phyloP scores from a whole-genome alignment of 2,113 vertebrate genomes.

The Embiotoca jacksoni region DNA sequence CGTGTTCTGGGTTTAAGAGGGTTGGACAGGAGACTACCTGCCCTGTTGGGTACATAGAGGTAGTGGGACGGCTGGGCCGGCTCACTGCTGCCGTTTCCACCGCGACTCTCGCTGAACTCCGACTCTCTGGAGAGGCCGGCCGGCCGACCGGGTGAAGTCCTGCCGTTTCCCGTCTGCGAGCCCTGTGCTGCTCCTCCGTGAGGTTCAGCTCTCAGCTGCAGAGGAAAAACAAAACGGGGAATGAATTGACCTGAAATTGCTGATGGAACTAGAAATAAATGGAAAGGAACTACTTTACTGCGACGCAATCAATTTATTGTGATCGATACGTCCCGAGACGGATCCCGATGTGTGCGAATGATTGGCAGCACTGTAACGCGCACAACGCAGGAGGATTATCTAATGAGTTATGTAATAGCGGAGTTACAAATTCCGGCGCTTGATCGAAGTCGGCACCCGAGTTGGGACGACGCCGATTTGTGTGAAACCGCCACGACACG shows the following conservation, averaged over 20 bases:
- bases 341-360: no score
- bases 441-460: no score
- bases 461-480: no score
- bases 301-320: no score
- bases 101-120: background rate
- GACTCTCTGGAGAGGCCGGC: constrained; percentile 22
- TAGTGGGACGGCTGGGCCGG: constrained; percentile 83
- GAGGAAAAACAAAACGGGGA: background rate
- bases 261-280: background rate
- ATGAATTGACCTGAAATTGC: background rate
- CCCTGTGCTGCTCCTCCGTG: background rate
- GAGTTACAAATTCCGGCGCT: no score
- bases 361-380: no score
- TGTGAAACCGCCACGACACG: no score
- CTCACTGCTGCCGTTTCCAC: constrained; percentile 54
- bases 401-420: no score
- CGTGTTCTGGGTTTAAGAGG: no score
- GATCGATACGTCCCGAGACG: no score
- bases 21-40: constrained; percentile 79
- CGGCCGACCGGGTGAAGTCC: constrained; percentile 1
- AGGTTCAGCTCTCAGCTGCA: constrained; percentile 37
- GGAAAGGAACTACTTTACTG: no score
- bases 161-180: background rate
- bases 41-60: constrained; percentile 87
- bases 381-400: no score